Evolutionary conservation across 1,140 invertebrate species (phyloP), one percentile per base, ranked within the genome.

Genomic region (Bradysia coprophila): DNA sequence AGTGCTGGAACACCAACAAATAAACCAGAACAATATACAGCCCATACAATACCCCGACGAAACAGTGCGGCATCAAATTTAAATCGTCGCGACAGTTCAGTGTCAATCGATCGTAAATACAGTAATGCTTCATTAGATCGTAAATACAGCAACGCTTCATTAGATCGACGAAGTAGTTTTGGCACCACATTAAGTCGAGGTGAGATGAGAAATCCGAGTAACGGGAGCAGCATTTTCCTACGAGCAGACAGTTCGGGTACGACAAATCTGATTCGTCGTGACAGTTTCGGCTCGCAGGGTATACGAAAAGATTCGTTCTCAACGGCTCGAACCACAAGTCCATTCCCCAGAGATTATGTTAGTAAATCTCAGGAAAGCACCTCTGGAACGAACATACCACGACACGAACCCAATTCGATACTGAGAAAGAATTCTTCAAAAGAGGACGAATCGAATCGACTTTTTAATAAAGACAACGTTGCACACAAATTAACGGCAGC

Each of bases 231-330:
- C 18, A 16, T 38, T 38, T 38, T 18, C 13, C 18, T 38, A 20
- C 36, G 36, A 4, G 16, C 36, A 3, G 36, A 38, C 18, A 38
- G 36, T 18, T 18, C 36, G 4, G 36, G 36, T 16, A 10, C 10
- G 11, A 38, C 36, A 20, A 38, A 38, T 38, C 36, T 38, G 3
- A 18, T 38, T 18, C 36, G 36, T 38, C 36, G 36, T 38, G 36
- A 38, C 13, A 38, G 36, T 20, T 38, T 19, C 3, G 36, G 36
- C 11, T 28, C 24, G 13, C 24, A 28, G 13, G 24, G 24, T 28
- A 8, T 28, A 13, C n/a, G 36, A n/a, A 16, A 19, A 18, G 36
- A 38, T 38, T 38, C 36, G 21, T 18, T 38, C 3, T 20, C 6
- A 18, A 18, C n/a, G 2, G 5, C 11, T 2, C n/a, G 36, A n/a